Evolutionary conservation across 2,797 vertebrate species (phyloP).

Genomic region (Leptatherina wallacei): DNA sequence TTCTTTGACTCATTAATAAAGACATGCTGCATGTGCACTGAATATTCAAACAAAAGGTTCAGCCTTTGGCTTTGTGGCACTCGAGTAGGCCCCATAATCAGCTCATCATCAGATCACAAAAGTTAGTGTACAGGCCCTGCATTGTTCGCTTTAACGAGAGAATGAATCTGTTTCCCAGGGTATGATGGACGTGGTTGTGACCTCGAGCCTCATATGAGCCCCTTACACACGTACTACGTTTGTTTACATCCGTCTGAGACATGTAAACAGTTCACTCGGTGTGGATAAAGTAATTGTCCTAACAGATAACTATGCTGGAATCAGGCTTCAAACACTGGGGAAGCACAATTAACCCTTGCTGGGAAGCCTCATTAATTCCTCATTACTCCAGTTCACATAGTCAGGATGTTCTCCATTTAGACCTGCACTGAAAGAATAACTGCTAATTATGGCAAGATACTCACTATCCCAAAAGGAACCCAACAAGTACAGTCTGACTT

Average conservation of each 20-base stretch:
- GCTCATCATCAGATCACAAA: neutral
- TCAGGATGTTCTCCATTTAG: neutral
- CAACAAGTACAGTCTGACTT: too few species aligned
- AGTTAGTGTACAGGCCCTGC: neutral
- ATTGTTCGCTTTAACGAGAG: neutral
- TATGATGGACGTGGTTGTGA: neutral
- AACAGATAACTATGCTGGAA: neutral
- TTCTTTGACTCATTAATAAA: neutral
- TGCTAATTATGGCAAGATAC: neutral
- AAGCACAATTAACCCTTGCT: neutral
- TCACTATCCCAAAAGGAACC: too few species aligned
- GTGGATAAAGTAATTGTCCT: neutral
- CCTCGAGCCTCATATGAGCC: neutral
- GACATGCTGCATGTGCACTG: neutral
- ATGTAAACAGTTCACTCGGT: neutral
- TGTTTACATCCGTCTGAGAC: neutral
- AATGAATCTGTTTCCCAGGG: neutral
- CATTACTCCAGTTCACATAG: neutral
- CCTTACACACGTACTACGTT: neutral
- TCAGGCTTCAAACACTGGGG: neutral
- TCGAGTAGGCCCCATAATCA: neutral
- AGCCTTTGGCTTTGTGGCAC: neutral
- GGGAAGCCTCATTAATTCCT: neutral
- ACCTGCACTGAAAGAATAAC: neutral
- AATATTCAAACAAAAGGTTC: neutral